Evolutionary conservation across 2,113 vertebrate species (phyloP).

Genomic region (Phoxinus phoxinus): DNA sequence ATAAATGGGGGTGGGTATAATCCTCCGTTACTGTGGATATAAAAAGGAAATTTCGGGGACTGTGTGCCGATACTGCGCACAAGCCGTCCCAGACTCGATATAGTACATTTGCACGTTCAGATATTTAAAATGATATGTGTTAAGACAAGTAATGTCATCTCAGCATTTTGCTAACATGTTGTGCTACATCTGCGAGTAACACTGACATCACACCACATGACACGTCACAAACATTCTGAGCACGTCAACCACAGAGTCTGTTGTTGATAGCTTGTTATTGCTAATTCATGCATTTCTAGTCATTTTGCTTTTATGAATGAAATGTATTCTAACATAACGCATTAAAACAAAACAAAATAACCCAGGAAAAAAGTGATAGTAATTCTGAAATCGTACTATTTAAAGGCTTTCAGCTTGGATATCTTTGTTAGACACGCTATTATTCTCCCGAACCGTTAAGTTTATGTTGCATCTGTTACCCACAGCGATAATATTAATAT

Average conservation of each 20-base stretch:
- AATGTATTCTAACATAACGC: constrained; percentile 38
- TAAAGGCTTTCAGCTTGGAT: constrained; percentile 21
- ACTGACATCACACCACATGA: constrained; percentile 42
- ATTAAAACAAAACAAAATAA: not conserved
- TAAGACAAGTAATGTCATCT: constrained; percentile 17
- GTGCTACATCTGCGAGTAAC: constrained; percentile 34
- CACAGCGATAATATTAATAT: constrained; percentile 18
- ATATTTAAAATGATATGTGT: constrained; percentile 38
- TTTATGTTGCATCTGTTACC: not conserved
- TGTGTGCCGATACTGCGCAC: not conserved
- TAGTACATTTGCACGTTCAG: not conserved
- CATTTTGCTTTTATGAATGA: constrained; percentile 52
- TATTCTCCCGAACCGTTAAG: not conserved
- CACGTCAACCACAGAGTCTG: constrained; percentile 43
- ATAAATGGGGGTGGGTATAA: not conserved
- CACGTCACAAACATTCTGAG: constrained; percentile 44
- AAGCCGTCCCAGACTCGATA: not conserved
- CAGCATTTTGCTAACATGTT: constrained; percentile 7
- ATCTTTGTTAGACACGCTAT: not conserved
- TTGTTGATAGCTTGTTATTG: constrained; percentile 59
- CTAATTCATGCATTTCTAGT: constrained; percentile 60
- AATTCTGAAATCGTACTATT: not conserved
- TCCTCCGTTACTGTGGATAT: constrained; percentile 1
- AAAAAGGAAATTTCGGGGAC: not conserved
- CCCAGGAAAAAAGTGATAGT: not conserved